Evolutionary conservation across 2,113 vertebrate genomes (phyloP), one percentile per base, ranked within the genome.

Genomic region (Bos indicus): DNA sequence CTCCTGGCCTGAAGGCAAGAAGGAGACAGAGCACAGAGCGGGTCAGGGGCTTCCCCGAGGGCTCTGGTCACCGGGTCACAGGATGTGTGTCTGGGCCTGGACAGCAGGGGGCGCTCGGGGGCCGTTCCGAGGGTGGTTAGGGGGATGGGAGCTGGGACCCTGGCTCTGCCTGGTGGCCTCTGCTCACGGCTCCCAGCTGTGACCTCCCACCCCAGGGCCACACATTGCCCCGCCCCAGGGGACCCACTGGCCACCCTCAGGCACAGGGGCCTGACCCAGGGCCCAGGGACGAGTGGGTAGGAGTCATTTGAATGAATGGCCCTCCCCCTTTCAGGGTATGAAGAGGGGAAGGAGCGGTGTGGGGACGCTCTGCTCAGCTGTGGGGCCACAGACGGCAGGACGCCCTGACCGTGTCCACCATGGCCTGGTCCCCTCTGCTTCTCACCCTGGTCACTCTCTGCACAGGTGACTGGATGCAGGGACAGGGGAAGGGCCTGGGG

Each of bases 91-190:
- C 59, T 23, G 28, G 3, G 28, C 1, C 16, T 48, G 23, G 33
- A 33, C 56, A 67, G 6, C 33, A 92, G 51, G 67, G 56, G 33
- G 30, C 1, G 0, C 19, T 13, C 3, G 1, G 4, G 16, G 33
- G 11, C 0, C 1, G 0, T 43, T n/a, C 7, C 3, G 11, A 78
- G 36, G 14, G 46, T 7, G 26, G 1, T 0, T 0, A 25, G 0
- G 17, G 16, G 12, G 48, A n/a, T 12, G 19, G 51, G 36, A 67
- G 9, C 30, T 56, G n/a, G 1, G 15, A 16, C 8, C 30, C 78
- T 3, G 5, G 48, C 8, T 1, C 7, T 60, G 40, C 43, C 23
- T 51, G 36, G 30, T 19, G n/a, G 26, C 23, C 28, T 74, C 46
- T 64, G 16, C 28, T 21, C 8, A 8, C 0, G 3, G 9, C 3